Conservation (phyloP, 2,797 vertebrate genomes). For the Fratercula arctica region DNA sequence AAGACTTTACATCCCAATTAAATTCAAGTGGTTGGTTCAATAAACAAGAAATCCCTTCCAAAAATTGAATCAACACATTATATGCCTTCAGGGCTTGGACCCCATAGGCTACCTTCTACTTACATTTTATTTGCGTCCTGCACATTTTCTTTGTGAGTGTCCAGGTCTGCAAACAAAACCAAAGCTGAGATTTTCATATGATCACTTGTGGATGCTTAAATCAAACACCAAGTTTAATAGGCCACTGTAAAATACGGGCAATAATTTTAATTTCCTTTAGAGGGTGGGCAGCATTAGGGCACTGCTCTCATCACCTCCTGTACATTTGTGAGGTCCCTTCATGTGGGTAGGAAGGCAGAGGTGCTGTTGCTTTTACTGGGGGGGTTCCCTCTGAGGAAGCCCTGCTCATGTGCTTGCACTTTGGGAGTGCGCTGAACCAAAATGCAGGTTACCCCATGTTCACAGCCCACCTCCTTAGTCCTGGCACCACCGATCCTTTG, state of each 20-base stretch:
- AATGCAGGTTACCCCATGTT: not conserved
- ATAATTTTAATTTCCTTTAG: not conserved
- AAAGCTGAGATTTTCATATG: not conserved
- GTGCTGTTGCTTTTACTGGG: not conserved
- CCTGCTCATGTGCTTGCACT: not conserved
- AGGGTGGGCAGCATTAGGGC: not conserved
- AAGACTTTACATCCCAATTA: slow-evolving; percentile 26
- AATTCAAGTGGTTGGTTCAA: slow-evolving; percentile 25
- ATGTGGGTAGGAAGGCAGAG: not conserved
- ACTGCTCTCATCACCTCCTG: not conserved
- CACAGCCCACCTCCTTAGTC: not conserved
- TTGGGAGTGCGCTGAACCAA: not conserved
- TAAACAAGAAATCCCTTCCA: slow-evolving; percentile 39
- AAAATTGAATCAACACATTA: not conserved
- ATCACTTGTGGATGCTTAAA: not conserved
- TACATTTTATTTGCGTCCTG: slow-evolving; percentile 3
- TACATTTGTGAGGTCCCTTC: not conserved
- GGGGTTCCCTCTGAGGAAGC: not conserved
- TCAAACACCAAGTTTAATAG: not conserved
- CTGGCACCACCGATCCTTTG: not conserved
- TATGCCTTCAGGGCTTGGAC: not conserved
- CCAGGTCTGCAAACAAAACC: not conserved
- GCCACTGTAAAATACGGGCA: not conserved
- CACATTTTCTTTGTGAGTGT: not conserved
- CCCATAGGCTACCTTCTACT: not conserved